Base-by-base conservation (phyloP, 2,113 vertebrate genomes). In the Sander lucioperca region DNA sequence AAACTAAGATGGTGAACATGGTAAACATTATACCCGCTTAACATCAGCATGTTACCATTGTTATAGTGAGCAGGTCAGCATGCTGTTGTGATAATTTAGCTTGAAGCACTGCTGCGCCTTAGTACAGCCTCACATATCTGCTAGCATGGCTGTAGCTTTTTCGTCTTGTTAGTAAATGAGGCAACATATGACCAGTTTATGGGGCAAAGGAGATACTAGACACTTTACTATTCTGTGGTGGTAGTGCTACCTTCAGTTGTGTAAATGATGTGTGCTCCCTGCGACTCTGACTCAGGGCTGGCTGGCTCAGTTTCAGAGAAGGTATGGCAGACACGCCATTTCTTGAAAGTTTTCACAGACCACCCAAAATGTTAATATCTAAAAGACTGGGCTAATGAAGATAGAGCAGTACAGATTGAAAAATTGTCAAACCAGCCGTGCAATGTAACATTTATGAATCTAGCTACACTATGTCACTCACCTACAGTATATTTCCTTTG, bases 221-320 rank as follows among this genome's bases (percentile, higher is more conserved):
- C 27, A 21, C 64, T 85, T 78, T 77, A 61, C 23, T 75, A 62
- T 71, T 77, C 56, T 72, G 69, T 81, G 64, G 33, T 15, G 3
- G 67, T 39, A 18, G 67, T 21, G 53, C 47, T 71, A 74, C 33
- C 43, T 72, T 15, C 39, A 67, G 59, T 71, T 72, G 50, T 45
- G 57, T 74, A 68, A 86, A 86, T 25, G 68, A 79, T 77, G 71
- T 69, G 65, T 82, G 75, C 70, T 85, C 79, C 58, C 53, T 80
- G 74, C 74, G 73, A 45, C 36, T 75, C 61, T 72, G 45, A 59
- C 63, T 72, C 51, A 67, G n/a, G 23, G 30, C 15, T 43, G 43
- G 16, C 12, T 57, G 61, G 51, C 48, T 70, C 63, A 61, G n/a
- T 30, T 83, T 70, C 2, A 65, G 11, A 54, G 12, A 74, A 19